Evolutionary conservation across 2,888 invertebrate genomes (phyloP).

Genomic region (Molanna angustata): DNA sequence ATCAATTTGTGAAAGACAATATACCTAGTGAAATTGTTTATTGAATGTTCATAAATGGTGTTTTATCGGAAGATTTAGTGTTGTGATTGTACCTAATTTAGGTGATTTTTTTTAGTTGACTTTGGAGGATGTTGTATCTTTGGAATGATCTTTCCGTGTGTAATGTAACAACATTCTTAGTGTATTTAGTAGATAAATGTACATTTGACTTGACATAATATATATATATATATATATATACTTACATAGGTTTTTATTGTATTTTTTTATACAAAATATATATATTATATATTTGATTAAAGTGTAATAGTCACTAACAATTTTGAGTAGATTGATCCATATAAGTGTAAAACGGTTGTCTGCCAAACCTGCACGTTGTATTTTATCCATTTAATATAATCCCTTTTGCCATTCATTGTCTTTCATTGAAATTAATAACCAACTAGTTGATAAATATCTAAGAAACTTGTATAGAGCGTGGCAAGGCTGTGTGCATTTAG

Average conservation of each 20-base stretch:
- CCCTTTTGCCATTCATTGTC: background rate
- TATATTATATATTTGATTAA: conserved; percentile 10
- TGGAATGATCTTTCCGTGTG: conserved; percentile 32
- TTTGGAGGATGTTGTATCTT: conserved; percentile 32
- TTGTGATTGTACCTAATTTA: conserved; percentile 32
- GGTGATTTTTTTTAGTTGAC: conserved; percentile 25
- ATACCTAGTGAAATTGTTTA: conserved; percentile 16
- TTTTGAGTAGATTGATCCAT: conserved; percentile 30
- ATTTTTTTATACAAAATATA: background rate
- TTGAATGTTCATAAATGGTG: conserved; percentile 33
- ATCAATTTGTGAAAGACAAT: conserved; percentile 16
- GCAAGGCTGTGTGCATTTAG: conserved; percentile 70
- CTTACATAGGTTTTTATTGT: background rate
- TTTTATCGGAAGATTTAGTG: conserved; percentile 32
- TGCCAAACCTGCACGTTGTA: conserved; percentile 32
- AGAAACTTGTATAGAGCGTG: conserved; percentile 47
- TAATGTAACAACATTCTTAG: conserved; percentile 30
- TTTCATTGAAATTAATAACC: background rate
- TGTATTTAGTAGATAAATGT: conserved; percentile 27
- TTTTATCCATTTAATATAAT: conserved; percentile 16
- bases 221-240: background rate
- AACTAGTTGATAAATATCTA: background rate
- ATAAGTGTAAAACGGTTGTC: conserved; percentile 29
- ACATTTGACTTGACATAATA: background rate
- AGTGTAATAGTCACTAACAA: conserved; percentile 27